A percentile compares a stretch with the other conserved stretches of the same genome.
These are phyloP conservation scores for Eueides isabella DNA, from an alignment of 1,140 invertebrate genomes.

Conservation along the genomic window DNA sequence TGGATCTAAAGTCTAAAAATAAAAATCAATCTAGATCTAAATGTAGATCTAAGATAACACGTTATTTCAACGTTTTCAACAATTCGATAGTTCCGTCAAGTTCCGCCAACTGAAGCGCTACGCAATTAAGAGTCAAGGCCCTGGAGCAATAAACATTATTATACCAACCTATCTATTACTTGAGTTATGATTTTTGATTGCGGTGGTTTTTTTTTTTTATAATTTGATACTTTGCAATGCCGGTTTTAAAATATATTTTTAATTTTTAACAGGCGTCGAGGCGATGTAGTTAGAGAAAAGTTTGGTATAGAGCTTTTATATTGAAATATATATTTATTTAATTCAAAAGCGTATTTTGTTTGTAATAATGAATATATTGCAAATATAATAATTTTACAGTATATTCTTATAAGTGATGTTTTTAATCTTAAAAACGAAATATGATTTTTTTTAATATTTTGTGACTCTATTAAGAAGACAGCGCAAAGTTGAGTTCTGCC, in stretches of 20 bases:
- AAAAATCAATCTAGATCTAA: too few species aligned
- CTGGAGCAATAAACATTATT: slow-evolving; percentile 12
- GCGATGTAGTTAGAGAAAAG: background rate
- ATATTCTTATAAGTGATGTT: too few species aligned
- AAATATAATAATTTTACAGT: too few species aligned
- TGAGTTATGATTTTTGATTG: slow-evolving; percentile 2
- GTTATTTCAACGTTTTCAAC: background rate
- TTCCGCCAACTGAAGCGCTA: slow-evolving; percentile 6
- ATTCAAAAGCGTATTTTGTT: too few species aligned
- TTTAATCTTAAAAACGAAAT: too few species aligned
- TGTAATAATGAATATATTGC: too few species aligned
- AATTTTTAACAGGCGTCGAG: background rate
- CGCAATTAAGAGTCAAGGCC: slow-evolving; percentile 11
- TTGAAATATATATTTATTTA: too few species aligned
- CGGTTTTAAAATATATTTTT: background rate
- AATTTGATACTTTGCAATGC: background rate
- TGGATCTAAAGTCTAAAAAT: too few species aligned
- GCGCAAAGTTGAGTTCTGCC: too few species aligned
- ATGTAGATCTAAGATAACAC: background rate
- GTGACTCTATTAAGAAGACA: too few species aligned
- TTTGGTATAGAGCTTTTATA: background rate
- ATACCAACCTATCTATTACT: slow-evolving; percentile 8
- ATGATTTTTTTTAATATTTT: too few species aligned
- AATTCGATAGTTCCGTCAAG: background rate
- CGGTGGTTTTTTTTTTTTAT: background rate